phyloP scores from a whole-genome alignment of 2,113 vertebrate genomes.

The Lampris incognitus region DNA sequence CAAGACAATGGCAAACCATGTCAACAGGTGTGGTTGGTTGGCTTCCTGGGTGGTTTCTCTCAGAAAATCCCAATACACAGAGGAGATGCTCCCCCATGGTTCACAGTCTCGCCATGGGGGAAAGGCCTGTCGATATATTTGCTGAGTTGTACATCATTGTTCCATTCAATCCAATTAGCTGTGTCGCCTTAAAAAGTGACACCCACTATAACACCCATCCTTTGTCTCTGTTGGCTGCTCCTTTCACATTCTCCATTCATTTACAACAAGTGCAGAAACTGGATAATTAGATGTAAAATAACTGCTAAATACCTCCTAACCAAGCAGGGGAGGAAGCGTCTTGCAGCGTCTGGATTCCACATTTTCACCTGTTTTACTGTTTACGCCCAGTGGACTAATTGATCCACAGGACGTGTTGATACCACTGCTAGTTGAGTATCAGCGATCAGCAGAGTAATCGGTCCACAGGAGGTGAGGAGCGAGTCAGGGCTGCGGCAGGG shows the following conservation, averaged over 20 bases:
- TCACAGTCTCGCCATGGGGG: no score
- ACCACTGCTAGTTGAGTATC: constrained; percentile 86
- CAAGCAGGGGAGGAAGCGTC: constrained; percentile 86
- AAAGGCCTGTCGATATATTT: neutral
- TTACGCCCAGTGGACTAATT: constrained; percentile 92
- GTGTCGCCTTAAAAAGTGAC: constrained; percentile 29
- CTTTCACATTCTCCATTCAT: constrained; percentile 47
- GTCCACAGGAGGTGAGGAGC: constrained; percentile 87
- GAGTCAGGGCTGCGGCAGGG: constrained; percentile 86
- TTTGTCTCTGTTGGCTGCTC: constrained; percentile 45
- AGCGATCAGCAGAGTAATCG: constrained; percentile 93
- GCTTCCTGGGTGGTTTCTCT: no score
- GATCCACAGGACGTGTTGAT: constrained; percentile 86
- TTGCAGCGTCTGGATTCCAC: constrained; percentile 89
- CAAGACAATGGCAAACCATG: no score
- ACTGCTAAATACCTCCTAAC: constrained; percentile 86
- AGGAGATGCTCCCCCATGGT: no score
- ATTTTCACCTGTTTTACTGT: constrained; percentile 73
- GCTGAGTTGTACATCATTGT: neutral
- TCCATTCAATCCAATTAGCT: constrained; percentile 2
- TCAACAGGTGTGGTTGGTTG: no score
- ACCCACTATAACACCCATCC: constrained; percentile 28
- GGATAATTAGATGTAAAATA: constrained; percentile 65
- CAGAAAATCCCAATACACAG: no score
- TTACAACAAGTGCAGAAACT: constrained; percentile 53